These are phyloP conservation scores for Ferdinandea cuprea DNA, from an alignment of 2,888 invertebrate genomes.

Conservation along the genomic window DNA sequence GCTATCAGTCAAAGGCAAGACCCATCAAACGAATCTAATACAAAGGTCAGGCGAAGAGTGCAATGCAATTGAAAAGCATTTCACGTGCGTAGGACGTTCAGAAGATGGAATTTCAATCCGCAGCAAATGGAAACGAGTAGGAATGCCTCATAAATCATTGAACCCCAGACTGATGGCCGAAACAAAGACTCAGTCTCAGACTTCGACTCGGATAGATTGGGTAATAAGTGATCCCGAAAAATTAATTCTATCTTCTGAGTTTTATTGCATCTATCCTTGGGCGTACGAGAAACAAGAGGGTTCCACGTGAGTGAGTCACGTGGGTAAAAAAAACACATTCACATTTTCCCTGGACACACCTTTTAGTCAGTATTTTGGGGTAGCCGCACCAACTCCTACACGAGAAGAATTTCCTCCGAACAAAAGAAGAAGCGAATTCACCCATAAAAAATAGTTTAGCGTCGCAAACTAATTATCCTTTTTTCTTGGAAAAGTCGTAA, in stretches of 20 bases:
- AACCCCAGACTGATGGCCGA: conserved; percentile 46
- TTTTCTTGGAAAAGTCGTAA: neutral
- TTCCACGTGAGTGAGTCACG: conserved; percentile 73
- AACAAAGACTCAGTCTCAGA: conserved; percentile 40
- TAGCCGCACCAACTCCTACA: conserved; percentile 14
- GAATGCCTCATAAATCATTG: conserved; percentile 72
- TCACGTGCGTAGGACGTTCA: conserved; percentile 70
- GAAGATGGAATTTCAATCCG: conserved; percentile 60
- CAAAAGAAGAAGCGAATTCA: conserved; percentile 22
- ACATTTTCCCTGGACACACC: conserved; percentile 60
- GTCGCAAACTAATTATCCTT: conserved; percentile 52
- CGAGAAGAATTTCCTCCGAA: neutral
- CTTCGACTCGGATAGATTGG: conserved; percentile 2
- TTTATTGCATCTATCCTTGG: conserved; percentile 39
- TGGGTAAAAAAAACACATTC: conserved; percentile 59
- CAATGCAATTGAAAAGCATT: conserved; percentile 70
- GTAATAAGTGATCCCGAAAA: conserved; percentile 62
- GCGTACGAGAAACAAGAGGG: conserved; percentile 5
- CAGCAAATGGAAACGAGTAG: conserved; percentile 43
- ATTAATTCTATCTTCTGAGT: conserved; percentile 45
- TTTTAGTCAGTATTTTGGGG: conserved; percentile 25
- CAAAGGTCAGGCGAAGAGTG: conserved; percentile 46
- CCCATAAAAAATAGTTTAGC: conserved; percentile 23
- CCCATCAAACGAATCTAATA: conserved; percentile 68
- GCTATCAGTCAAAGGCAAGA: conserved; percentile 68